These are phyloP conservation scores for Drosophila cracens DNA, from an alignment of 2,888 invertebrate genomes.

Conservation along the genomic window DNA sequence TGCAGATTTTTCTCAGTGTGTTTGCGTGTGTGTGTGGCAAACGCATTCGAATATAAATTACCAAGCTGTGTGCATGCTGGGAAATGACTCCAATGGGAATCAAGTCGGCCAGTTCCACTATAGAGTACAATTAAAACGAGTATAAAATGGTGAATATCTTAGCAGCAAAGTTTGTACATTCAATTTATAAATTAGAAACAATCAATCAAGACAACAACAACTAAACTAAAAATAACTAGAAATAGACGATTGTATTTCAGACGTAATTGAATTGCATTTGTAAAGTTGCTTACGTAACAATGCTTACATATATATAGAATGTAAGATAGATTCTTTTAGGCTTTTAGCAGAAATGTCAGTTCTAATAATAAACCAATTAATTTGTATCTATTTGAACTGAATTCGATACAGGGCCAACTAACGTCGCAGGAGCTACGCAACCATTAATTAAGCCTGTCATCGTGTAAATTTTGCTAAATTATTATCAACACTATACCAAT, in stretches of 20 bases:
- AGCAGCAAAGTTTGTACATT: slow-evolving; percentile 17
- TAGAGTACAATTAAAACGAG: slow-evolving; percentile 47
- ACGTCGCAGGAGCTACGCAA: slow-evolving; percentile 16
- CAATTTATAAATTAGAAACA: slow-evolving; percentile 37
- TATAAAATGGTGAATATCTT: slow-evolving; percentile 28
- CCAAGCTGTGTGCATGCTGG: slow-evolving; percentile 15
- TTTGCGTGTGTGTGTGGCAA: slow-evolving; percentile 6
- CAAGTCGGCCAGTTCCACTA: slow-evolving; percentile 14
- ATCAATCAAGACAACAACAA: slow-evolving; percentile 36
- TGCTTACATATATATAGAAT: background rate
- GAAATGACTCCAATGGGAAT: slow-evolving; percentile 26
- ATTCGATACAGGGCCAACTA: slow-evolving; percentile 1
- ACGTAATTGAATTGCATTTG: slow-evolving; percentile 8
- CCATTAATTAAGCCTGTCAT: slow-evolving; percentile 75
- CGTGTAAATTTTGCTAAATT: slow-evolving; percentile 74
- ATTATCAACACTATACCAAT: slow-evolving; percentile 59
- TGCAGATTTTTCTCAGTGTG: background rate
- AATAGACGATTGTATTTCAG: background rate
- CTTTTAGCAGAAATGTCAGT: slow-evolving; percentile 8
- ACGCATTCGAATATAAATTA: slow-evolving; percentile 51
- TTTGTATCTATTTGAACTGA: slow-evolving; percentile 41
- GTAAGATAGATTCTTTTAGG: background rate
- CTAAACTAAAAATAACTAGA: background rate
- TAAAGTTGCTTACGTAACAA: background rate
- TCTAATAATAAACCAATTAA: slow-evolving; percentile 46